Percentiles rank a stretch among this genome's conserved stretches.
Conservation (phyloP, 2,113 vertebrate genomes). For the Athene cunicularia region DNA sequence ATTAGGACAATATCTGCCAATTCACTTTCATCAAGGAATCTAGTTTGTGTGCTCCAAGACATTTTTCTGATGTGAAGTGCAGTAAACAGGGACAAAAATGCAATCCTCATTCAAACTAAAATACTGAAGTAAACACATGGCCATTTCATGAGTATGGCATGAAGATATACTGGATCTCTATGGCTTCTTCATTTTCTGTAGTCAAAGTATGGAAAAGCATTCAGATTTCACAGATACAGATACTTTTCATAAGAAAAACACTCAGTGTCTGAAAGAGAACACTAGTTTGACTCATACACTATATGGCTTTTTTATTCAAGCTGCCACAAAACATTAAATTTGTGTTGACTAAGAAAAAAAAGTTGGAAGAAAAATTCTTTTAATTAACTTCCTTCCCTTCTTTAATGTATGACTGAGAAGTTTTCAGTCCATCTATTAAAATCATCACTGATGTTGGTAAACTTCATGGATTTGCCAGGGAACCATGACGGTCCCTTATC, state of each 20-base stretch:
- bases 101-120: not conserved
- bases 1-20: not conserved
- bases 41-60: not conserved
- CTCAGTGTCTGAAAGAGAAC: not conserved
- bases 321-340: not conserved
- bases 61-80: not conserved
- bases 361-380: not conserved
- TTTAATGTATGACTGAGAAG: not conserved
- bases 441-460: not conserved
- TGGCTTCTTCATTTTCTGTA: not conserved
- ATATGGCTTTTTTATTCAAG: not conserved
- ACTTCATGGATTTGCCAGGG: not conserved
- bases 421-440: not conserved
- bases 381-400: not conserved
- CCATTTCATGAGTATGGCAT: not conserved
- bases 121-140: fast-evolving
- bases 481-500: not conserved
- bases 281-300: not conserved
- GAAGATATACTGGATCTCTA: not conserved
- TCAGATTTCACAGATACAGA: not conserved
- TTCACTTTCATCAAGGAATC: not conserved
- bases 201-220: not conserved
- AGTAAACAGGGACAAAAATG: not conserved
- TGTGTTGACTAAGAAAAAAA: not conserved
- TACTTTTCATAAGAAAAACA: not conserved